These are phyloP conservation scores for Chamaea fasciata DNA, from an alignment of 2,113 vertebrate species.

Conservation along the genomic window DNA sequence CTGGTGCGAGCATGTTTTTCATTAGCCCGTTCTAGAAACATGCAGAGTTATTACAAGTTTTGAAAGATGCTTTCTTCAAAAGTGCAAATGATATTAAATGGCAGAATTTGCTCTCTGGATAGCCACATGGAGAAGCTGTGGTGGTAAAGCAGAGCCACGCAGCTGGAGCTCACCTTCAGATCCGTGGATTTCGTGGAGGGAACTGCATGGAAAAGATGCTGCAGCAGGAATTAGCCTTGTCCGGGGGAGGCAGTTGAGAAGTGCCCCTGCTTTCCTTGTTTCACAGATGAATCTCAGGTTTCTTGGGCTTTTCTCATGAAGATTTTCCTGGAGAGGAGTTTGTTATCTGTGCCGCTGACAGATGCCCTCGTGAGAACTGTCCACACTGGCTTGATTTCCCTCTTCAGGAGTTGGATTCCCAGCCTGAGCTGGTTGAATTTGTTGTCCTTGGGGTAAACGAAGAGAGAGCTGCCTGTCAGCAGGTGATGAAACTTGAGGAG, in stretches of 20 bases:
- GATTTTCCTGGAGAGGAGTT: background rate
- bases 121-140: background rate
- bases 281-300: background rate
- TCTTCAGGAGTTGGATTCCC: background rate
- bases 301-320: background rate
- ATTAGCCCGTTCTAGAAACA: background rate
- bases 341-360: background rate
- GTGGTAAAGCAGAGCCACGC: background rate
- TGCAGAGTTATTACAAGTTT: background rate
- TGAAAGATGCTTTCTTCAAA: slow-evolving; percentile 9
- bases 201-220: background rate
- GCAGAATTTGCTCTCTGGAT: background rate
- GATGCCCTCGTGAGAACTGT: background rate
- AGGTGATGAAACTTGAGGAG: background rate
- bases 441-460: background rate
- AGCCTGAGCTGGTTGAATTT: background rate
- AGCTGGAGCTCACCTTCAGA: background rate
- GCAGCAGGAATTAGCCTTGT: background rate
- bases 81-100: background rate
- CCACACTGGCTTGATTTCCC: background rate
- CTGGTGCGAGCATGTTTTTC: background rate
- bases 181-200: fast-evolving
- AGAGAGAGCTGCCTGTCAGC: background rate
- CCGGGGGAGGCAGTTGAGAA: background rate
- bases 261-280: background rate